These are phyloP conservation scores for Phataginus tricuspis DNA, from an alignment of 2,797 vertebrate species.

Conservation along the genomic window DNA sequence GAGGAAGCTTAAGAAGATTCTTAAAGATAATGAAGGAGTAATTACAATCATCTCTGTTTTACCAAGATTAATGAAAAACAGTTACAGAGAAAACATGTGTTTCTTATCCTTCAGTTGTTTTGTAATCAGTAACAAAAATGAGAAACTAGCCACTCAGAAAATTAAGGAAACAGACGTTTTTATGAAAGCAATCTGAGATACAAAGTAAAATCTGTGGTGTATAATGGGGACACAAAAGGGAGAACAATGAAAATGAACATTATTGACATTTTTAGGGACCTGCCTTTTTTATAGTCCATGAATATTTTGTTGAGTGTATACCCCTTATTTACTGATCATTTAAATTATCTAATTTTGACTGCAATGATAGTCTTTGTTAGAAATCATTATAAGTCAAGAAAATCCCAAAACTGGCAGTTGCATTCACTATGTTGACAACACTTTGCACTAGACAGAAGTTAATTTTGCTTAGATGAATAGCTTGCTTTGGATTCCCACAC, in stretches of 20 bases:
- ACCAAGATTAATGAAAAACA: slow-evolving; percentile 48
- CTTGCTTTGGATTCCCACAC: background rate
- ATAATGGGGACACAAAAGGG: background rate
- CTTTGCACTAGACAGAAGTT: slow-evolving; percentile 1
- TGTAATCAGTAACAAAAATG: slow-evolving; percentile 22
- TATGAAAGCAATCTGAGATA: background rate
- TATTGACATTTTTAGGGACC: background rate
- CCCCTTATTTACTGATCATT: background rate
- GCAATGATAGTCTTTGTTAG: background rate
- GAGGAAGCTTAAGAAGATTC: background rate
- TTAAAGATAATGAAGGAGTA: slow-evolving; percentile 30
- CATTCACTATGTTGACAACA: background rate
- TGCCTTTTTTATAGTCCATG: background rate
- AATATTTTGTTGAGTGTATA: background rate
- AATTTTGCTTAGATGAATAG: background rate
- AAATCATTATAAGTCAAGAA: slow-evolving; percentile 35
- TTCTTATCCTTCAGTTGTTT: slow-evolving; percentile 37
- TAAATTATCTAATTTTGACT: slow-evolving; percentile 26
- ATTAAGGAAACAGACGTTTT: background rate
- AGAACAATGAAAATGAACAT: background rate
- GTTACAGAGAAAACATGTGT: slow-evolving; percentile 31
- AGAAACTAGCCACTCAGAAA: slow-evolving; percentile 20
- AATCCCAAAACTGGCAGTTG: background rate
- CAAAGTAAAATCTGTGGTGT: background rate
- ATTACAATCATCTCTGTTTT: slow-evolving; percentile 34